Evolutionary conservation across 2,797 vertebrate genomes (phyloP).

Genomic region (Thamnophis elegans): DNA sequence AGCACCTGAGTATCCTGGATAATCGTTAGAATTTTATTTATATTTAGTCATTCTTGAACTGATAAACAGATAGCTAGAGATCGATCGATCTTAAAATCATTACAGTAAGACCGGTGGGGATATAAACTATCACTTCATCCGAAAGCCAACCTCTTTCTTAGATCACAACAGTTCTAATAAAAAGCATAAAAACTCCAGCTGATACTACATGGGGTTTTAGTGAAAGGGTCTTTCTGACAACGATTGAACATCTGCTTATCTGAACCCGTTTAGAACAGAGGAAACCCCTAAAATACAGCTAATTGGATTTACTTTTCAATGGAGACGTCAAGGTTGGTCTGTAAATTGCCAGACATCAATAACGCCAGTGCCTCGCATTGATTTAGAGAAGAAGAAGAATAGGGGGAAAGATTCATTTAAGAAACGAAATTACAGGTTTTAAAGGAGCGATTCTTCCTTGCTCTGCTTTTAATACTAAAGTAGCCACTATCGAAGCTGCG

Average conservation of each 20-base stretch:
- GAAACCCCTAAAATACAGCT: not conserved
- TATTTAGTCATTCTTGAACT: not conserved
- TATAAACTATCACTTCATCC: not conserved
- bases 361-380: not conserved
- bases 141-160: not conserved
- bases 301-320: not conserved
- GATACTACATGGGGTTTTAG: not conserved
- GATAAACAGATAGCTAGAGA: not conserved
- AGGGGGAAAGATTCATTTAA: not conserved
- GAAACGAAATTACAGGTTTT: not conserved
- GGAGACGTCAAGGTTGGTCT: not conserved
- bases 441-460: not conserved
- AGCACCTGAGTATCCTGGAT: not conserved
- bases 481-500: not conserved
- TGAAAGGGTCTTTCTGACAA: not conserved
- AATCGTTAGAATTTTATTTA: not conserved
- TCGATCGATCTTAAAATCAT: not conserved
- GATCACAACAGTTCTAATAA: not conserved
- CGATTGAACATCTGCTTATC: not conserved
- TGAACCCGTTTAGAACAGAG: not conserved
- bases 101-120: not conserved
- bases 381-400: not conserved
- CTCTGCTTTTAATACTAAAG: not conserved
- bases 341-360: not conserved
- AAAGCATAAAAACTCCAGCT: not conserved